Percentiles rank a stretch among this genome's conserved stretches.
phyloP scores from a whole-genome alignment of 2,797 vertebrate species.

The Siniperca obscura region DNA sequence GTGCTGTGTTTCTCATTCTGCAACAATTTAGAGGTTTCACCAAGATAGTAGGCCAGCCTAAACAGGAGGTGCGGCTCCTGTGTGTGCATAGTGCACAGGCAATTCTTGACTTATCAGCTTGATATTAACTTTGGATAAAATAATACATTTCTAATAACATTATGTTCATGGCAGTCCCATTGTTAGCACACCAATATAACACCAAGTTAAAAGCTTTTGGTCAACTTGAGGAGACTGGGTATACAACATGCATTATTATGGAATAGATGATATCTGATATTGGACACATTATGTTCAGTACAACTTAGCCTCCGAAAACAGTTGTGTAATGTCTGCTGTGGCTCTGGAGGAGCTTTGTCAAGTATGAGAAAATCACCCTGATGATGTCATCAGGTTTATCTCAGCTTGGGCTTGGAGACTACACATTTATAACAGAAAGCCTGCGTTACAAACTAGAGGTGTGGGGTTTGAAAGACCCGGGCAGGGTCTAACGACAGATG shows the following conservation, averaged over 20 bases:
- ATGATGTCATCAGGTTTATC: neutral
- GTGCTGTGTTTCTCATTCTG: neutral
- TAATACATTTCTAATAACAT: neutral
- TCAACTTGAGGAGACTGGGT: neutral
- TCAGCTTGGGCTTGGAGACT: neutral
- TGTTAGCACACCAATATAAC: too few relatives aligned
- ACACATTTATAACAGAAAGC: too few relatives aligned
- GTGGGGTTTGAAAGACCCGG: neutral
- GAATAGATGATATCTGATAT: neutral
- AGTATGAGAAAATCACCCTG: neutral
- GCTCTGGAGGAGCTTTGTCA: neutral
- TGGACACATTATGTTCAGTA: neutral
- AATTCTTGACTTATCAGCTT: neutral
- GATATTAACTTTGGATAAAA: neutral
- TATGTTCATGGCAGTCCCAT: neutral
- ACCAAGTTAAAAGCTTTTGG: neutral
- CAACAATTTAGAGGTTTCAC: neutral
- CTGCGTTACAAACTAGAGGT: neutral
- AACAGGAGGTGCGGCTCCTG: too few relatives aligned
- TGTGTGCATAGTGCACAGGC: neutral
- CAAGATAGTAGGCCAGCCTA: too few relatives aligned
- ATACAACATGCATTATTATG: neutral
- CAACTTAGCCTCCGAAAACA: neutral
- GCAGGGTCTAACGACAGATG: neutral
- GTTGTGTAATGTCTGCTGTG: neutral